Evolutionary conservation across 2,888 invertebrate species (phyloP), one percentile per base, ranked within the genome.

Genomic region (Microctonus aethiopoides): DNA sequence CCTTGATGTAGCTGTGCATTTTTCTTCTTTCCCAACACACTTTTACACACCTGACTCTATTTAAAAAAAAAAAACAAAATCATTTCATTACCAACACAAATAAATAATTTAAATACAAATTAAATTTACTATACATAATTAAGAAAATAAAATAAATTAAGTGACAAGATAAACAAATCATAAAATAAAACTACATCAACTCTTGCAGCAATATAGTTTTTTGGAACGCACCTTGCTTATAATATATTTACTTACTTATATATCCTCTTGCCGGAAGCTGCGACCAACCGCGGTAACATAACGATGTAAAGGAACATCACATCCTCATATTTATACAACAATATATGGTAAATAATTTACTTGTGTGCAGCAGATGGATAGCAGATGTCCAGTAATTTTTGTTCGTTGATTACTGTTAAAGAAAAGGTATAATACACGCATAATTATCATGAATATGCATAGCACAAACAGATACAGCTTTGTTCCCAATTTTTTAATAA

Each of bases 301-400:
- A 60, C 20, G 63, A 26, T 24, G 51, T 11, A 41, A 16, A 39
- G 16, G 61, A 26, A 61, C 63, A 39, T n/a, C n/a, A n/a, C n/a
- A n/a, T n/a, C n/a, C n/a, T n/a, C n/a, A n/a, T n/a, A n/a, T n/a
- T n/a, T n/a, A n/a, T n/a, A n/a, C n/a, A n/a, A n/a, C n/a, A 60
- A 34, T 20, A 60, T 16, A 36, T 64, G 36, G 60, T 64, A 68
- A 10, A 20, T 20, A n/a, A n/a, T 69, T 69, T 64, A 73, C 75
- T 73, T 67, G 71, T 46, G 16, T 63, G n/a, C n/a, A 66, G 76
- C 77, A 76, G 77, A 75, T 75, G 76, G 75, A 72, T 75, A 78
- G 81, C 83, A 83, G 83, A 83, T 83, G 83, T 80, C 76, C 79
- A 75, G 77, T 77, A 76, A 75, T 76, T 79, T 77, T 78, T 78